Base-by-base conservation (phyloP, 37 sponge, comb jelly and placozoan genomes). In the Ianthella basta region DNA sequence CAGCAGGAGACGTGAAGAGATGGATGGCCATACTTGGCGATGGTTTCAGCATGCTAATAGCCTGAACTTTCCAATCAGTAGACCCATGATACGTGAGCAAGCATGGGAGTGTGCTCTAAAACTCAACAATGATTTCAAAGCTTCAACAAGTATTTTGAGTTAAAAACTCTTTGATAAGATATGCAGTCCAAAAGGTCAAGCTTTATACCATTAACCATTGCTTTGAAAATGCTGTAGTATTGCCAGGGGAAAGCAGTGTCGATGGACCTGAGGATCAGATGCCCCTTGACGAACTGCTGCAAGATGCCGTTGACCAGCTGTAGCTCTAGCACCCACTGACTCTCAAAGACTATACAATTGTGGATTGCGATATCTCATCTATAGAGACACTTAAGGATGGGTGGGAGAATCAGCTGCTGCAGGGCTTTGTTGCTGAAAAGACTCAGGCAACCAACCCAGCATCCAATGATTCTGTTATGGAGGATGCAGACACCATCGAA, bases 371-470 rank as follows among this genome's bases (percentile, higher is more conserved):
- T 56, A 18, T 56, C 59, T 18, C 15, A 56, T 56, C 59, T 18
- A 56, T 56, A 18, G 59, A 56, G 59, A 56, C 59, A 56, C 18
- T 56, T 18, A 18, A 56, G 59, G 59, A 56, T 56, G 59, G 59
- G 16, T 56, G 59, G 59, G 59, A 56, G 59, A 56, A 56, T 56
- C 16, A 56, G 59, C 59, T 56, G 18, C 18, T 56, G 59, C 59
- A 56, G 59, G 59, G 18, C 59, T 56, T 56, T 56, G 59, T 56
- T 56, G 59, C 59, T 56, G 59, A 56, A 56, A 56, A 56, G 59
- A 56, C 59, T 18, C 59, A 56, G 59, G 18, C 59, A 56, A 18
- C 59, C 59, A 56, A 15, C 59, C 59, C 59, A 56, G 59, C 59
- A 56, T 56, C 59, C 59, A 19, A 56, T 56, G 59, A 56, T 18